Percentiles rank a stretch among this genome's conserved stretches.
Evolutionary conservation across 2,888 invertebrate genomes (phyloP).

Genomic region (Mythimna albipuncta): DNA sequence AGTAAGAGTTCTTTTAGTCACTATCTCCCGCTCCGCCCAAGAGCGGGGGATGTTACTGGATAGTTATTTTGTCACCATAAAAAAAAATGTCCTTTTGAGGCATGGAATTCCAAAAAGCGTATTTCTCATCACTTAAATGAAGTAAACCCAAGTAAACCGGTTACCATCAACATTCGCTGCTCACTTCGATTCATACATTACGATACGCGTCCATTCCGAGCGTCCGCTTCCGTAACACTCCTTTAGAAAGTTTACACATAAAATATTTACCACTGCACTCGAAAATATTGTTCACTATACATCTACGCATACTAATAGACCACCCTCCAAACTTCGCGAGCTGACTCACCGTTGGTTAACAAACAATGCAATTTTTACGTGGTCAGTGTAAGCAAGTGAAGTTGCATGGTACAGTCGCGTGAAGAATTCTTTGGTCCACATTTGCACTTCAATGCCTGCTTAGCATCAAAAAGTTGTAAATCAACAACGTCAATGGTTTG

Average conservation of each 20-base stretch:
- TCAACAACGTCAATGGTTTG: constrained; percentile 48
- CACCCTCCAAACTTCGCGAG: constrained; percentile 42
- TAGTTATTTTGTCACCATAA: too few species aligned
- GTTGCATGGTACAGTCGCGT: constrained; percentile 55
- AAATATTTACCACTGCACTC: constrained; percentile 54
- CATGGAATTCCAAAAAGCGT: background rate
- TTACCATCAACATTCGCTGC: constrained; percentile 33
- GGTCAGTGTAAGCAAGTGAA: constrained; percentile 40
- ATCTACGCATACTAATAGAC: constrained; percentile 55
- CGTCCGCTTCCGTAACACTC: constrained; percentile 70
- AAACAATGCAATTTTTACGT: constrained; percentile 49
- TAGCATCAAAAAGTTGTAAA: constrained; percentile 50
- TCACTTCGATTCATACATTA: constrained; percentile 52
- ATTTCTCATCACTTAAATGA: constrained; percentile 27
- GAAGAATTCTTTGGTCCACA: constrained; percentile 62
- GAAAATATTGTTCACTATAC: constrained; percentile 65
- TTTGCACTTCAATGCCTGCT: constrained; percentile 61
- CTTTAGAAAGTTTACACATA: constrained; percentile 71
- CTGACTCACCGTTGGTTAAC: constrained; percentile 61
- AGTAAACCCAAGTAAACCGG: constrained; percentile 49
- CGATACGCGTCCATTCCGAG: constrained; percentile 62
- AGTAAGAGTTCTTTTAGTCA: too few species aligned
- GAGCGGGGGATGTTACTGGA: too few species aligned
- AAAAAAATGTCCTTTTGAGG: too few species aligned
- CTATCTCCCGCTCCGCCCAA: too few species aligned